A percentile compares a stretch with the other conserved stretches of the same genome.
Conservation (phyloP, 2,888 invertebrate species). For the Therioaphis trifolii region DNA sequence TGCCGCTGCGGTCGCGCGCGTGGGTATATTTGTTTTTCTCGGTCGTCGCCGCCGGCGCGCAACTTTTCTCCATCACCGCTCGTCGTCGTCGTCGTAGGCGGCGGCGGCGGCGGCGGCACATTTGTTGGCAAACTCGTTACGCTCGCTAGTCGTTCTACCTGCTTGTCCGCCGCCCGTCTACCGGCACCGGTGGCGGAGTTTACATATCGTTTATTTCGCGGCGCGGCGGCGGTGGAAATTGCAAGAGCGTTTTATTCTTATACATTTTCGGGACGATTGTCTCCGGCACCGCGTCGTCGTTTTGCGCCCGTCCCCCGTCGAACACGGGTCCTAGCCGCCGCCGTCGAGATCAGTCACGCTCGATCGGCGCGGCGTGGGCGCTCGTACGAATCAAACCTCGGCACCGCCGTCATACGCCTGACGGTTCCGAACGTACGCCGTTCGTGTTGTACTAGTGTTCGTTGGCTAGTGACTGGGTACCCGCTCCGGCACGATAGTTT, state of each 20-base stretch:
- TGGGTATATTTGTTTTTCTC: conserved; percentile 42
- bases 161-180: background rate
- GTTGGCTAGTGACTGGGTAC: too few species aligned
- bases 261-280: background rate
- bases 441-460: too few species aligned
- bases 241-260: background rate
- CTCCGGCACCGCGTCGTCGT: background rate
- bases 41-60: conserved; percentile 30
- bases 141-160: background rate
- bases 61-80: conserved; percentile 43
- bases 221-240: background rate
- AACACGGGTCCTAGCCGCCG: background rate
- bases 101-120: background rate
- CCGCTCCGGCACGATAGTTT: too few species aligned
- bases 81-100: background rate
- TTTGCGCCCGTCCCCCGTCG: background rate
- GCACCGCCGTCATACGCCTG: too few species aligned
- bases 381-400: background rate
- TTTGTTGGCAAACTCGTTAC: conserved; percentile 57
- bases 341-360: background rate
- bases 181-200: background rate
- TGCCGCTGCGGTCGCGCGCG: background rate
- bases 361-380: background rate
- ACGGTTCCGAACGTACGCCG: too few species aligned
- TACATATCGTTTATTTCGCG: conserved; percentile 51